A percentile compares a stretch with the other conserved stretches of the same genome.
Conservation (phyloP, 2,797 vertebrate genomes). For the Anomalospiza imberbis region DNA sequence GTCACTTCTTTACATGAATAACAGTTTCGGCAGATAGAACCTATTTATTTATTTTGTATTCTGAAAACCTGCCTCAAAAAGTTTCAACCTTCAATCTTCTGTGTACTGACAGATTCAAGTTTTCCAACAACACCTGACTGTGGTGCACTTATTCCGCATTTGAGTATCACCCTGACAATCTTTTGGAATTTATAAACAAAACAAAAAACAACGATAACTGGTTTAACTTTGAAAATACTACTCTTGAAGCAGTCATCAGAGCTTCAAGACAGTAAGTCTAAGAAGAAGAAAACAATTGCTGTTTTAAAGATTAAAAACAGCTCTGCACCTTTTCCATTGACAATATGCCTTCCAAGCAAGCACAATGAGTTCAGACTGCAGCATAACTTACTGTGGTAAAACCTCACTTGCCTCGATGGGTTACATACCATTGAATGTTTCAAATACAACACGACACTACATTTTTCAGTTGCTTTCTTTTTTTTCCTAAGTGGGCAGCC, state of each 20-base stretch:
- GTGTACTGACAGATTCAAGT: neutral
- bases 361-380: neutral
- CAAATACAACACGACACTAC: neutral
- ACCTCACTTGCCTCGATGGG: neutral
- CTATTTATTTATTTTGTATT: neutral
- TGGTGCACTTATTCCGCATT: accelerated
- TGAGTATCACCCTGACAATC: neutral
- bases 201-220: neutral
- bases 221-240: neutral
- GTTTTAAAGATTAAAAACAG: neutral
- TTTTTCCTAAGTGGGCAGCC: neutral
- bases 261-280: neutral
- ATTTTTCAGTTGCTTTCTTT: neutral
- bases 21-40: neutral
- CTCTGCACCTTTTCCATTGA: neutral
- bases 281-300: neutral
- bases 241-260: neutral
- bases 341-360: neutral
- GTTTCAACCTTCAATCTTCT: neutral
- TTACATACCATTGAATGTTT: neutral
- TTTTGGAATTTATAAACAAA: neutral
- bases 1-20: neutral
- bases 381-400: neutral
- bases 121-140: neutral
- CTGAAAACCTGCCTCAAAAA: neutral